Percentiles rank a stretch among this genome's conserved stretches.
phyloP scores from a whole-genome alignment of 2,797 vertebrate species.

The Pipistrellus nathusii region DNA sequence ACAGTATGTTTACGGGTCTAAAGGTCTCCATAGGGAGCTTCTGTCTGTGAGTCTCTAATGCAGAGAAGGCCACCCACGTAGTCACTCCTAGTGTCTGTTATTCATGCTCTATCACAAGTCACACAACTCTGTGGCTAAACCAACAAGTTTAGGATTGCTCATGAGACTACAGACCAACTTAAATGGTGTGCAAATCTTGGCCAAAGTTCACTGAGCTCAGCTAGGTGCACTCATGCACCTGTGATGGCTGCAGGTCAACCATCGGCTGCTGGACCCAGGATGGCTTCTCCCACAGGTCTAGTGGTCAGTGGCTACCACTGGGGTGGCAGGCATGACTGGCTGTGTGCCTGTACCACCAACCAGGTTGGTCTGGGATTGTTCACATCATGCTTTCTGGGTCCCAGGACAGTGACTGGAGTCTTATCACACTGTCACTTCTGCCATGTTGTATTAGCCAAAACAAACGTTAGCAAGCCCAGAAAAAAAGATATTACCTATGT shows the following conservation, averaged over 20 bases:
- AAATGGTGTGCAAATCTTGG: rapidly evolving
- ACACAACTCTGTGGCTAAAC: neutral
- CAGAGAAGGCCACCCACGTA: neutral
- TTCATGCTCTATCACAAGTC: neutral
- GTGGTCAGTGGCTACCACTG: neutral
- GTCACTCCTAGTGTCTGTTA: rapidly evolving
- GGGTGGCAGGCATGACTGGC: neutral
- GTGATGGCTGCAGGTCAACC: too few species aligned
- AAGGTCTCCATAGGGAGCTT: too few species aligned
- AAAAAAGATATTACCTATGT: neutral
- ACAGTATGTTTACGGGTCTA: rapidly evolving
- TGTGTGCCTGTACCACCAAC: neutral
- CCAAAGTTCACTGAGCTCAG: neutral
- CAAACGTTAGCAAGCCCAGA: neutral
- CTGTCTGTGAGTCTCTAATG: too few species aligned
- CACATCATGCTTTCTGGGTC: neutral
- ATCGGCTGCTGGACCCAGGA: rapidly evolving
- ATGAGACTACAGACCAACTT: neutral
- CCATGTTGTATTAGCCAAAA: neutral
- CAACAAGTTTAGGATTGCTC: neutral
- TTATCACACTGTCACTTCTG: neutral
- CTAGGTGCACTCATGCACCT: rapidly evolving
- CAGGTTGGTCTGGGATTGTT: neutral
- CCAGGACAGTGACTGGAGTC: rapidly evolving
- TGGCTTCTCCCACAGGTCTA: neutral